These are phyloP conservation scores for Drosophila tani DNA, from an alignment of 1,140 invertebrate genomes.

Conservation along the genomic window DNA sequence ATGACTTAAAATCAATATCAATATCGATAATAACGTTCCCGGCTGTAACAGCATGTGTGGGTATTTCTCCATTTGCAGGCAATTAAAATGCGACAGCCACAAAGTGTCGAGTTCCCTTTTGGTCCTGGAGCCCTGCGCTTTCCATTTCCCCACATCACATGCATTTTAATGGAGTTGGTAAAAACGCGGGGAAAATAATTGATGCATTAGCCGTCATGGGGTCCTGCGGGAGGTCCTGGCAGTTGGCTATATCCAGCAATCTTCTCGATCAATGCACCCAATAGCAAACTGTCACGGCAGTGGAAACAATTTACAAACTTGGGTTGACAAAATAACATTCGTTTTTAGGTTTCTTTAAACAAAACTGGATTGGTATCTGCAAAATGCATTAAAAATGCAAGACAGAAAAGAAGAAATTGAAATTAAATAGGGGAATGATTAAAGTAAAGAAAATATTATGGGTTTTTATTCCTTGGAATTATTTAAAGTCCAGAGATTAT, in stretches of 20 bases:
- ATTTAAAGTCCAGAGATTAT: neutral
- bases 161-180: constrained; percentile 57
- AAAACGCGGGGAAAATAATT: constrained; percentile 60
- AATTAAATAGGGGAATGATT: no score
- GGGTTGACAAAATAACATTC: neutral
- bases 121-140: constrained; percentile 10
- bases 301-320: neutral
- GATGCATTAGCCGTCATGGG: constrained; percentile 68
- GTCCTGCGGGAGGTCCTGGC: constrained; percentile 34
- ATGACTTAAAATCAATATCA: constrained; percentile 49
- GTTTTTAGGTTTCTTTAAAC: no score
- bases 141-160: constrained; percentile 37
- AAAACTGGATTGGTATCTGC: neutral
- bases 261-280: constrained; percentile 7
- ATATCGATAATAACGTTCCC: constrained; percentile 44
- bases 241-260: constrained; percentile 5
- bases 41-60: constrained; percentile 18
- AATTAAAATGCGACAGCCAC: constrained; percentile 72
- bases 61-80: constrained; percentile 44
- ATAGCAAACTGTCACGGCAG: constrained; percentile 3
- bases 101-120: constrained; percentile 45
- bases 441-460: no score
- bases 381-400: no score
- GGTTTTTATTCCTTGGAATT: no score
- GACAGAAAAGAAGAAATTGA: no score